Percentiles rank a stretch among this genome's conserved stretches.
Evolutionary conservation across 1,140 invertebrate species (phyloP).

Genomic region (Formica exsecta): DNA sequence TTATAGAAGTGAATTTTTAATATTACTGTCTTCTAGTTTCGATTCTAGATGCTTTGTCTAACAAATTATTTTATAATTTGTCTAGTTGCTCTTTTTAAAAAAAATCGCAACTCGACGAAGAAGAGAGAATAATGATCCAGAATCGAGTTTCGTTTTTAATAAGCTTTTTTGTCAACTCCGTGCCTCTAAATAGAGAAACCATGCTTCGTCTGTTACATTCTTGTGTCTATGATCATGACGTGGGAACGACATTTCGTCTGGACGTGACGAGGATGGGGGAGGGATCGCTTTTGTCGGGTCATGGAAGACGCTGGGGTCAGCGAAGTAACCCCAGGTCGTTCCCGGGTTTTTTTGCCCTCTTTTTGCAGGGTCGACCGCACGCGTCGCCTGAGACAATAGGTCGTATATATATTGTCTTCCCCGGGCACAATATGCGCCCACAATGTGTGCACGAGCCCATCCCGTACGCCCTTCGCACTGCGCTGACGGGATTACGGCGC

Average conservation of each 20-base stretch:
- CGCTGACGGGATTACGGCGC: slow-evolving; percentile 47
- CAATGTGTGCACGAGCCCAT: slow-evolving; percentile 60
- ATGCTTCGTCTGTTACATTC: neutral
- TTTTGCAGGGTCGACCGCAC: slow-evolving; percentile 52
- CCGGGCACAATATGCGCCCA: slow-evolving; percentile 59
- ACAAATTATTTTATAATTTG: neutral
- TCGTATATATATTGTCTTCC: slow-evolving; percentile 47
- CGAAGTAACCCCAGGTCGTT: neutral
- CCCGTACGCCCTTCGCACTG: slow-evolving; percentile 1
- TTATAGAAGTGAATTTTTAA: neutral
- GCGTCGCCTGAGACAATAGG: slow-evolving; percentile 67
- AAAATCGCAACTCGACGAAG: neutral
- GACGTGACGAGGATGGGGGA: no score
- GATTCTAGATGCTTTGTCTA: neutral
- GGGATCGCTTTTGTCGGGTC: slow-evolving; percentile 20
- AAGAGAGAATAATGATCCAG: neutral
- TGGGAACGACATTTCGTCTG: slow-evolving; percentile 14
- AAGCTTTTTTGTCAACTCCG: neutral
- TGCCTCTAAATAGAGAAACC: neutral
- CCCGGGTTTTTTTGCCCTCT: slow-evolving; percentile 27
- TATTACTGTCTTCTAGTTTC: neutral
- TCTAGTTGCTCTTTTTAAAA: neutral
- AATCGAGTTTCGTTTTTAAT: neutral
- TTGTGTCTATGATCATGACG: neutral
- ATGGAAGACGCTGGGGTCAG: neutral